phyloP scores from a whole-genome alignment of 2,797 vertebrate species.

The Uromys caudimaculatus region DNA sequence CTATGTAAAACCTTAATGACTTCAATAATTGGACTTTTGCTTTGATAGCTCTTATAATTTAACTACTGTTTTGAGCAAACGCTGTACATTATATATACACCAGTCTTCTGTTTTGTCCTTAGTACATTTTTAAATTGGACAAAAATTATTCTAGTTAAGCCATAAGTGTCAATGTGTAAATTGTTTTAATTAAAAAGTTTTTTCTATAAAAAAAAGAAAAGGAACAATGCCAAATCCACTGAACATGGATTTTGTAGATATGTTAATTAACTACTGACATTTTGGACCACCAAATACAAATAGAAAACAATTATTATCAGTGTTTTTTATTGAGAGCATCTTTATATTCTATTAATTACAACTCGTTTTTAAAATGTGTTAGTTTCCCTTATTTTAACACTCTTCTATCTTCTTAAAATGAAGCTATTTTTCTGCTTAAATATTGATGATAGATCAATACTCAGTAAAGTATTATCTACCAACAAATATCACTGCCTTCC shows the following conservation, averaged over 20 bases:
- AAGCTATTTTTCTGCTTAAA: constrained; percentile 18
- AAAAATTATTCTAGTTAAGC: too few relatives aligned
- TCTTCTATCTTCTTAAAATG: constrained; percentile 11
- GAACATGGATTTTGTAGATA: constrained; percentile 43
- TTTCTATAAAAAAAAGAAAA: too few relatives aligned
- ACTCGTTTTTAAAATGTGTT: constrained; percentile 19
- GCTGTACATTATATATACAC: too few relatives aligned
- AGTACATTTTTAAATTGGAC: too few relatives aligned
- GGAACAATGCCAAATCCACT: constrained; percentile 38
- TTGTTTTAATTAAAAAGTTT: too few relatives aligned
- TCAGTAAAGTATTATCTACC: neutral
- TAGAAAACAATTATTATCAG: neutral
- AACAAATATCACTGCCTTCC: constrained; percentile 47
- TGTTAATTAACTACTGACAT: constrained; percentile 51
- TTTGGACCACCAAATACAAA: constrained; percentile 42
- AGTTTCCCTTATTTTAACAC: constrained; percentile 37
- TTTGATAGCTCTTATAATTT: too few relatives aligned
- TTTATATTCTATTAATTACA: constrained; percentile 60
- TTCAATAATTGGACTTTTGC: too few relatives aligned
- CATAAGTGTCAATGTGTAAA: too few relatives aligned
- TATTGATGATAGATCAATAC: neutral
- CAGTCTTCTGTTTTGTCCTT: too few relatives aligned
- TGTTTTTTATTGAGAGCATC: constrained; percentile 23
- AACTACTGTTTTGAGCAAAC: too few relatives aligned
- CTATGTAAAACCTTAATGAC: too few relatives aligned